Evolutionary conservation across 2,888 invertebrate genomes (phyloP), one percentile per base, ranked within the genome.

Genomic region (Ophion costatus): DNA sequence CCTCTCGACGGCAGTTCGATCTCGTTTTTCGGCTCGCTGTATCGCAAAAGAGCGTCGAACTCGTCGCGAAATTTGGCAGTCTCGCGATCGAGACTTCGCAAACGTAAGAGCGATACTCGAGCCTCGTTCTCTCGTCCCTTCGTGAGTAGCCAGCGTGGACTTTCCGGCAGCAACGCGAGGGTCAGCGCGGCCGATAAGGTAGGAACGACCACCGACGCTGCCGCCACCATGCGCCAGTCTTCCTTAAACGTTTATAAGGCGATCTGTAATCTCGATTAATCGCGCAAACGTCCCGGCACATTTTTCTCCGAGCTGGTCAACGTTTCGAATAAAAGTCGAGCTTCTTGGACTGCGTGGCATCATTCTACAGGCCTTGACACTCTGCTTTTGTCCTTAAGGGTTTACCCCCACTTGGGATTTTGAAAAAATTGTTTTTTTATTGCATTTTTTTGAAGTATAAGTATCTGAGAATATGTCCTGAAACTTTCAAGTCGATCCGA

Each of bases 91-190:
- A 92, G 89, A 1, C 93, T 93, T 75, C 93, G 93, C 29, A 94
- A 91, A 67, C 90, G 88, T 67, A 93, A 90, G 84, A 94, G 89
- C 70, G 91, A 92, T 17, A 70, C 81, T 85, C 92, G 92, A 0
- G 95, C 95, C 80, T 94, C 94, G 7, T 93, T 91, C 17, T 91
- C 87, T n/a, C 94, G 92, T 69, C 93, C 93, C 83, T 94, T 93
- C 2, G 92, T 89, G 2, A 94, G 89, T 7, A 95, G 89, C 95
- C 95, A 95, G 0, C 93, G 86, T 0, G 95, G 95, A 59, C 95
- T 95, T 89, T 95, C 95, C 0, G 94, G 94, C 4, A 95, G 90
- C 20, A 94, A 90, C 67, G 94, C 89, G 0, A 91, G 84, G 1
- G 93, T 89, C 56, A 93, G 85, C 1, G 93, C 70, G 38, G 94